Evolutionary conservation across 2,888 invertebrate genomes (phyloP), one percentile per base, ranked within the genome.

Genomic region (Carpatolechia fugitivella): DNA sequence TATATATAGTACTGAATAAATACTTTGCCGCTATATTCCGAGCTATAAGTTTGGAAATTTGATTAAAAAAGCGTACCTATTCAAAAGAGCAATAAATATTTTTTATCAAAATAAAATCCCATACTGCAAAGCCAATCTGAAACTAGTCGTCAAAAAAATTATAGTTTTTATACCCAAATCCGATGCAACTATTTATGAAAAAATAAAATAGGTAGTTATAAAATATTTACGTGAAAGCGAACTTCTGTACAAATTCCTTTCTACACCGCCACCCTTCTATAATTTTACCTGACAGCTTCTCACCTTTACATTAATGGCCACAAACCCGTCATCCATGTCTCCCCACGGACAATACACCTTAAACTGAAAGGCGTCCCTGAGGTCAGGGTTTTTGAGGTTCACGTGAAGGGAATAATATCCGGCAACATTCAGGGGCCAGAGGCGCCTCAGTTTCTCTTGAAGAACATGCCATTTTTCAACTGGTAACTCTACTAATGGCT

Each of bases 311-410:
- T 47, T 47, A 1, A 41, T 52, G 14, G 13, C 7, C 2, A 52
- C 35, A 20, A 54, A 54, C 38, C 59, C 61, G 57, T 61, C 58
- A 0, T 57, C 54, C n/a, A 60, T 56, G 33, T 63, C 51, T 41
- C 61, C 60, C 47, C 47, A 54, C 11, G 60, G 61, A 40, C 61
- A 58, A 44, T 54, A 63, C 7, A 60, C 63, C 55, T 56, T 57
- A 29, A 60, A 63, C 29, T 56, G 44, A 35, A 59, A 61, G 8
- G 55, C 56, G 16, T 61, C 46, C 38, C 58, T 53, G 5, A 60
- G 18, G 14, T 44, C 24, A 8, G 60, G 52, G 24, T 56, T 56
- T 50, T 55, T 52, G 13, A 51, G 31, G 24, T 59, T 56, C 18
- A 51, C n/a, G n/a, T 57, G n/a, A 11, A 60, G 20, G 0, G 57